Evolutionary conservation across 2,888 invertebrate genomes (phyloP), one percentile per base, ranked within the genome.

Genomic region (Neoascia interrupta): DNA sequence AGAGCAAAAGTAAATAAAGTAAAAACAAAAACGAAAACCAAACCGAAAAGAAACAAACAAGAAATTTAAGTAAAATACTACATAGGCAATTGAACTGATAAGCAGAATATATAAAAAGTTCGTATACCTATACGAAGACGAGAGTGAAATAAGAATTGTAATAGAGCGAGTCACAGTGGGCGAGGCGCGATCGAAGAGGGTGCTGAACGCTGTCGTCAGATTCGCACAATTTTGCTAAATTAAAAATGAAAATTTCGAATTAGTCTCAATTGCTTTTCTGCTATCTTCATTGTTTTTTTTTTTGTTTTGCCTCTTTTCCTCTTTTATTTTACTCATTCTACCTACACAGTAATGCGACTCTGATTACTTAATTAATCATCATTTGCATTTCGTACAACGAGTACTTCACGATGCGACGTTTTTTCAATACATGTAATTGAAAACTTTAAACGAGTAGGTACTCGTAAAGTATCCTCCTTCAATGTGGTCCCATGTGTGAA

Each of bases 281-380:
- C 21, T 31, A 21, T 43, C 11, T 13, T 5, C 10, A 11, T 34
- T 10, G 18, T 2, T 1, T 34, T 31, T 45, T 15, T 60, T 11
- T 60, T 0, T 11, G 3, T 34, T 4, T n/a, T 34, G 15, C 19
- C 10, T 18, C 5, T 16, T 18, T 15, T 13, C 26, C 1, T 16
- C 8, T 37, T 11, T 36, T 1, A 2, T 19, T 26, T 28, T 18
- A 0, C 28, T 8, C 15, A 18, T 28, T n/a, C 10, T 41, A 13
- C 15, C 13, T 19, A 2, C 16, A 47, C 21, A 51, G n/a, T n/a
- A n/a, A n/a, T n/a, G n/a, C n/a, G 37, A 54, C 21, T 34, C 18
- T 60, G 60, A 26, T 60, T 60, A 60, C 45, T 60, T 26, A 60
- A 60, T 60, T 60, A 60, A 60, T 60, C 60, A 60, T 47, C 45